Conservation (phyloP, 2,797 vertebrate species). For the Falco biarmicus region DNA sequence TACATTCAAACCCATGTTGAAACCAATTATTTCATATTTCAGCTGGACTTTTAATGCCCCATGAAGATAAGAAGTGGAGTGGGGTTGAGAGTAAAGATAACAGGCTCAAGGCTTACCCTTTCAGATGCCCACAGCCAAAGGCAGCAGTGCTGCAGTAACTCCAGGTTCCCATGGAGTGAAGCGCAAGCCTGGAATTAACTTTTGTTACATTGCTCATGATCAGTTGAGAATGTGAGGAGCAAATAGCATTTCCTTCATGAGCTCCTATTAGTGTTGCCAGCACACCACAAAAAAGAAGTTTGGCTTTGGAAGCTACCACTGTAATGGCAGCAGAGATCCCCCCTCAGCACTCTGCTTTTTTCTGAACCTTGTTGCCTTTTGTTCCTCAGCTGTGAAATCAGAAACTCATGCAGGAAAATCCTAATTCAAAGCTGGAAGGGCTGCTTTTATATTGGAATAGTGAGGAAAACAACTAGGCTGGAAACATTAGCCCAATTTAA, state of each 20-base stretch:
- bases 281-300: not conserved
- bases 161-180: not conserved
- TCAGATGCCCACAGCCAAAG: not conserved
- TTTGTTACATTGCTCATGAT: not conserved
- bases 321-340: not conserved
- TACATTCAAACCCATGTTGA: not conserved
- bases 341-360: not conserved
- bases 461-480: not conserved
- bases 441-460: not conserved
- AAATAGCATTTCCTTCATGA: not conserved
- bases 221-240: not conserved
- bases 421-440: not conserved
- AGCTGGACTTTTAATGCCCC: not conserved
- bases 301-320: not conserved
- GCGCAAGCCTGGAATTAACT: not conserved
- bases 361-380: not conserved
- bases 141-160: not conserved
- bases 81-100: not conserved
- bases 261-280: not conserved
- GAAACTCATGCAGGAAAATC: not conserved
- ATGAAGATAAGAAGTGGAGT: not conserved
- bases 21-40: not conserved
- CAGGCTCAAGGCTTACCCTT: not conserved
- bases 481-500: not conserved
- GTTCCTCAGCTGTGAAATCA: not conserved